These are phyloP conservation scores for Synodontis membranacea DNA, from an alignment of 2,113 vertebrate species.

Conservation along the genomic window DNA sequence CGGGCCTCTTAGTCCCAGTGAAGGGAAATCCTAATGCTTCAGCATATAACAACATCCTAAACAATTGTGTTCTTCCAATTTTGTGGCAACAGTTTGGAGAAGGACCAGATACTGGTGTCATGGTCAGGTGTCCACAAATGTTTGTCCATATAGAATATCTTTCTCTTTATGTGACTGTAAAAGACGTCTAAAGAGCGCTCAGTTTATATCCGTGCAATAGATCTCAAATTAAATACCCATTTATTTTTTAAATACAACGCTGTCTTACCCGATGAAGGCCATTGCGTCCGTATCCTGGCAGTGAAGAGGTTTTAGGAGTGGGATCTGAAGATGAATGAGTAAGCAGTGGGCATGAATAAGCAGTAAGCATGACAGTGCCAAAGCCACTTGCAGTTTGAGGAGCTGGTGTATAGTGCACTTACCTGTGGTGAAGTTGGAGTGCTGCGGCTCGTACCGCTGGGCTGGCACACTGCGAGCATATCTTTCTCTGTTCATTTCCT, in stretches of 20 bases:
- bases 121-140: too few relatives aligned
- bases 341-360: slow-evolving; percentile 13
- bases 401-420: slow-evolving; percentile 2
- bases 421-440: slow-evolving; percentile 67
- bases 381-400: neutral
- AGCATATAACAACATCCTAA: too few relatives aligned
- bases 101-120: too few relatives aligned
- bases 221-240: neutral
- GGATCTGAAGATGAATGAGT: slow-evolving; percentile 69
- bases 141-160: too few relatives aligned
- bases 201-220: neutral
- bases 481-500: slow-evolving; percentile 74
- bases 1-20: too few relatives aligned
- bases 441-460: slow-evolving; percentile 77
- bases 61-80: too few relatives aligned
- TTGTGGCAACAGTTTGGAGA: too few relatives aligned
- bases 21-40: too few relatives aligned
- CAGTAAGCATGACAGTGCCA: neutral
- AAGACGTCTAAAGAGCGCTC: neutral
- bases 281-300: slow-evolving; percentile 84
- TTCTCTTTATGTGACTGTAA: neutral
- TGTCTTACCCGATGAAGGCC: slow-evolving; percentile 83
- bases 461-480: slow-evolving; percentile 67
- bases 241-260: too few relatives aligned
- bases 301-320: slow-evolving; percentile 81